Base-by-base conservation (phyloP, 2,888 invertebrate genomes). In the Mactromeris polynyma region DNA sequence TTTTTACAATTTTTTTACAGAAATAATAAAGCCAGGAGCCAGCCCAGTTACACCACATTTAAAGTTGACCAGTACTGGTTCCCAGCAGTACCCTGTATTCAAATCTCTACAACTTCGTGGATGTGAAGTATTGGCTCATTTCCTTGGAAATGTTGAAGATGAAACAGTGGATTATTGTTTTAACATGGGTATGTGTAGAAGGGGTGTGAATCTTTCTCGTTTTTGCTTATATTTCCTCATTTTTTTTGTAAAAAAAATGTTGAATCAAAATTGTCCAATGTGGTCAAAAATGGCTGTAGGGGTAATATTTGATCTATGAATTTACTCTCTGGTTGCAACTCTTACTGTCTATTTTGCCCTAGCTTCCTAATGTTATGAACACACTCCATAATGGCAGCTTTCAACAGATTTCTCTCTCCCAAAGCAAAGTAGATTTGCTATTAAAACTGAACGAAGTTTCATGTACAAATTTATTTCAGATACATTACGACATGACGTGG, bases 41-140 rank as follows among this genome's bases (percentile, higher is more conserved):
- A 95, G 95, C 83, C 95, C 95, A 2, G 90, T 88, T 21, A 95
- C 94, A 0, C 95, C 95, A 0, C 88, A 90, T 33, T 86, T 95
- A 85, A 95, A 92, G 82, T 85, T 95, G 33, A 64, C 90, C 14
- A 88, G 86, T n/a, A 80, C 84, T 77, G 58, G 85, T 73, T 14
- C 64, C 46, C 42, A 33, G 36, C 85, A 85, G 36, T 80, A 33
- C n/a, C 73, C 82, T 26, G 87, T 92, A 19, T 95, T 94, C 85
- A 85, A 87, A 11, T 46, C 90, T 2, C 84, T 95, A 31, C 95
- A 95, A 89, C 84, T 92, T 19, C 90, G 90, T 51, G 95, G 95
- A 7, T 93, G 92, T 86, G 94, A 95, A 86, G 89, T 94, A 2
- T 86, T 95, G 11, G 94, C 94, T 19, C 93, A 92, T 77, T 90